Percentiles rank a stretch among this genome's conserved stretches.
phyloP scores from a whole-genome alignment of 2,113 vertebrate genomes.

The Nibea coibor region DNA sequence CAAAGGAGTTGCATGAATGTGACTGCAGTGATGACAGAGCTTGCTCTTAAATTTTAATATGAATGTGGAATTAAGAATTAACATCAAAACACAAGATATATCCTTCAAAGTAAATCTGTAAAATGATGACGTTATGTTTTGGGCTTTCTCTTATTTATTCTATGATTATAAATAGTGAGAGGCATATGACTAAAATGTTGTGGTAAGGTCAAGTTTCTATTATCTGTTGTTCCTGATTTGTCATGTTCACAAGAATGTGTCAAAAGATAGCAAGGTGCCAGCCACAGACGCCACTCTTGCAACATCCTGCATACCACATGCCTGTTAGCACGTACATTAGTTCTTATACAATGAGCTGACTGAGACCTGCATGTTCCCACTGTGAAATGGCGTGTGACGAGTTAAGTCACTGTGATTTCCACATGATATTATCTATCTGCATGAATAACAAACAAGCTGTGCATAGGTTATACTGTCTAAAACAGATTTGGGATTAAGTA shows the following conservation, averaged over 20 bases:
- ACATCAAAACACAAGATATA: not conserved
- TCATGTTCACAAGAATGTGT: not conserved
- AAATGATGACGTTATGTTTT: not conserved
- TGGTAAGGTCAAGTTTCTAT: too few relatives aligned
- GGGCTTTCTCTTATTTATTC: not conserved
- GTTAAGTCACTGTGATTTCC: not conserved
- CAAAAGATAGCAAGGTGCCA: not conserved
- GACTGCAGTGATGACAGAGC: not conserved
- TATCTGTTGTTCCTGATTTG: slow-evolving; percentile 10
- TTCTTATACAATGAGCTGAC: not conserved
- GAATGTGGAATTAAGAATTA: not conserved
- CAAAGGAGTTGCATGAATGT: not conserved
- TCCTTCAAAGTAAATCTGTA: not conserved
- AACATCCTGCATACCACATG: slow-evolving; percentile 13
- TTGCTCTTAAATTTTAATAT: not conserved
- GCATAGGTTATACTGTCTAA: too few relatives aligned
- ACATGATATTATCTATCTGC: not conserved
- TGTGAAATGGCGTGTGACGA: not conserved
- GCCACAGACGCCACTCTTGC: not conserved
- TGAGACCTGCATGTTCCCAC: not conserved
- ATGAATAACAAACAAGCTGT: not conserved
- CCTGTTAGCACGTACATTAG: not conserved
- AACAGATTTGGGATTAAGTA: too few relatives aligned
- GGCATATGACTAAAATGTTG: not conserved
- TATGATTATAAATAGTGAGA: not conserved